Evolutionary conservation across 1,140 invertebrate species (phyloP).

Genomic region (Drosophila biarmipes): DNA sequence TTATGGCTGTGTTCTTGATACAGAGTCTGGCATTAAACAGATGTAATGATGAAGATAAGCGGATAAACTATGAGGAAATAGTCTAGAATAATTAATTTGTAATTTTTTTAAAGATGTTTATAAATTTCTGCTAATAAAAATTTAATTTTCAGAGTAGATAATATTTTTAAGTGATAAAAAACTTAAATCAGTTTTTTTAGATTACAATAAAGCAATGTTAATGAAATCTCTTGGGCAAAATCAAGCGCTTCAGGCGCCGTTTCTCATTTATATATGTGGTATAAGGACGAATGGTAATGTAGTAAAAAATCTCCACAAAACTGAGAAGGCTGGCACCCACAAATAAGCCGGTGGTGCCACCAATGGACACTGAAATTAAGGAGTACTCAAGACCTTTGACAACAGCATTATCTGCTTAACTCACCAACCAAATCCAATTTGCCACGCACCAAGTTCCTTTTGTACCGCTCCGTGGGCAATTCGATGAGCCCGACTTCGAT

Average conservation of each 20-base stretch:
- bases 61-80: too few species aligned
- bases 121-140: too few species aligned
- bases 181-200: background rate
- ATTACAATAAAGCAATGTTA: background rate
- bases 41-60: too few species aligned
- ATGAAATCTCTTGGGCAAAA: constrained; percentile 14
- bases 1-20: background rate
- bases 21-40: background rate
- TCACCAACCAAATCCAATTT: constrained; percentile 88
- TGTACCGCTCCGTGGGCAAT: constrained; percentile 87
- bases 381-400: too few species aligned
- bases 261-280: constrained; percentile 68
- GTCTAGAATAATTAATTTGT: too few species aligned
- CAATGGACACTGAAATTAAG: constrained; percentile 86
- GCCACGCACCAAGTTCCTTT: constrained; percentile 87
- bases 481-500: constrained; percentile 86
- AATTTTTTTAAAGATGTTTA: too few species aligned
- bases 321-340: constrained; percentile 88
- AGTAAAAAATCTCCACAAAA: constrained; percentile 87
- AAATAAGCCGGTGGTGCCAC: constrained; percentile 87
- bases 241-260: constrained; percentile 26
- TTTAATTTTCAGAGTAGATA: too few species aligned
- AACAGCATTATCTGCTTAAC: constrained; percentile 18
- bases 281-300: constrained; percentile 85
- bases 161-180: too few species aligned